phyloP scores from a whole-genome alignment of 2,113 vertebrate genomes.

The Psittacara wagleri region DNA sequence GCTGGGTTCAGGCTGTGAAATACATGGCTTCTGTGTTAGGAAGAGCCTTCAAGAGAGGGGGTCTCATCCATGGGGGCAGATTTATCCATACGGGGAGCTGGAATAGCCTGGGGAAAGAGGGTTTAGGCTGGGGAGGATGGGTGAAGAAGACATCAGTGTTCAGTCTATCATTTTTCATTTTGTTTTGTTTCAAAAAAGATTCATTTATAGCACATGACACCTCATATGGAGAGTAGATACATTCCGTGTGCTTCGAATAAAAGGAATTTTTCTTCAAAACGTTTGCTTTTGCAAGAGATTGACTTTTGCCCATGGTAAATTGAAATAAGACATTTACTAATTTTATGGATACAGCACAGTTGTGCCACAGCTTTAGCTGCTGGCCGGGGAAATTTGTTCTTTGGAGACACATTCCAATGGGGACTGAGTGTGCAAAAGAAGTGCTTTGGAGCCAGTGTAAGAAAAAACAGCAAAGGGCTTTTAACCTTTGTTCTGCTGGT shows the following conservation, averaged over 20 bases:
- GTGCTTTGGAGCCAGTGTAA: background rate
- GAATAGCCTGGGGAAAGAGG: background rate
- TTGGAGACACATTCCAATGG: background rate
- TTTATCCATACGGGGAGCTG: background rate
- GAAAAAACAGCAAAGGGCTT: background rate
- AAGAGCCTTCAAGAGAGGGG: background rate
- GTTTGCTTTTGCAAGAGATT: background rate
- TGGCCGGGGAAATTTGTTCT: background rate
- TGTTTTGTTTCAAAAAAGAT: background rate
- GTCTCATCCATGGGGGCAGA: background rate
- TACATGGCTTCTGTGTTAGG: accelerated
- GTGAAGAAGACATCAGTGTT: accelerated
- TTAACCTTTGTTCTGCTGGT: accelerated
- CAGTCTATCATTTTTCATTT: accelerated
- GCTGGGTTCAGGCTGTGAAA: background rate
- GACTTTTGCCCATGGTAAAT: background rate
- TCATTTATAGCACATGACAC: accelerated
- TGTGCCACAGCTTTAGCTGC: background rate
- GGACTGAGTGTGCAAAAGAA: background rate
- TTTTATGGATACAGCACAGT: background rate
- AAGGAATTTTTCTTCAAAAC: background rate
- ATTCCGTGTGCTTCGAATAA: background rate
- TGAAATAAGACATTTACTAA: background rate
- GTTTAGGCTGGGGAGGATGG: background rate
- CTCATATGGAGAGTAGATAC: background rate